Evolutionary conservation across 2,888 invertebrate genomes (phyloP).

Genomic region (Microchrysa polita): DNA sequence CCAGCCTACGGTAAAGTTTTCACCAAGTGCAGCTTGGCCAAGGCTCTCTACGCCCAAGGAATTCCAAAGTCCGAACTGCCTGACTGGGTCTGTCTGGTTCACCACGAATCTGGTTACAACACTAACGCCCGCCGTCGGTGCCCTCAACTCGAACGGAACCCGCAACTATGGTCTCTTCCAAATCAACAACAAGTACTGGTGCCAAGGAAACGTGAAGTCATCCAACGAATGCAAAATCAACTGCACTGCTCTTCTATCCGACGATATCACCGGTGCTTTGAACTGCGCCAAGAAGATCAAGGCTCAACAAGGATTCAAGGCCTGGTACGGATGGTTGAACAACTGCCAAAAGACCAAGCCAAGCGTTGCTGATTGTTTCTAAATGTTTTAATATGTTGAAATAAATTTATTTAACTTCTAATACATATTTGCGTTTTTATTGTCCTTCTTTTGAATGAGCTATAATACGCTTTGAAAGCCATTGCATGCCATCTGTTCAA

Average conservation of each 20-base stretch:
- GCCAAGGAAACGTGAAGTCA: not conserved
- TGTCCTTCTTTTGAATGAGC: too few species aligned
- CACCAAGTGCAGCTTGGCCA: conserved; percentile 35
- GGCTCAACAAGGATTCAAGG: not conserved
- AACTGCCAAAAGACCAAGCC: not conserved
- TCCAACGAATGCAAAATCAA: not conserved
- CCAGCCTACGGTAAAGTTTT: conserved; percentile 24
- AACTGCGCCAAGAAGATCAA: not conserved
- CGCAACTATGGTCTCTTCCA: not conserved
- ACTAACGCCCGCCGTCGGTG: too few species aligned
- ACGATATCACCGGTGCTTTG: not conserved
- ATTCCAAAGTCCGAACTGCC: conserved; percentile 17
- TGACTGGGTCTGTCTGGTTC: conserved; percentile 5
- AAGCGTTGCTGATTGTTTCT: not conserved
- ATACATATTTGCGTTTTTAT: too few species aligned
- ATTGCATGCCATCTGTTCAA: too few species aligned
- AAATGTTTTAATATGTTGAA: not conserved
- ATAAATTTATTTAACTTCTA: too few species aligned
- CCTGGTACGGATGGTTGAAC: conserved; percentile 6
- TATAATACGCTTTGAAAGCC: too few species aligned
- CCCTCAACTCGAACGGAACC: not conserved
- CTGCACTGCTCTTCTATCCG: not conserved
- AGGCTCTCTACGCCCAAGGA: conserved; percentile 6
- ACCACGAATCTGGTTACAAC: conserved; percentile 5
- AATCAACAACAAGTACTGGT: conserved; percentile 15